Evolutionary conservation across 2,113 vertebrate genomes (phyloP), one percentile per base, ranked within the genome.

Genomic region (Podarcis raffonei): DNA sequence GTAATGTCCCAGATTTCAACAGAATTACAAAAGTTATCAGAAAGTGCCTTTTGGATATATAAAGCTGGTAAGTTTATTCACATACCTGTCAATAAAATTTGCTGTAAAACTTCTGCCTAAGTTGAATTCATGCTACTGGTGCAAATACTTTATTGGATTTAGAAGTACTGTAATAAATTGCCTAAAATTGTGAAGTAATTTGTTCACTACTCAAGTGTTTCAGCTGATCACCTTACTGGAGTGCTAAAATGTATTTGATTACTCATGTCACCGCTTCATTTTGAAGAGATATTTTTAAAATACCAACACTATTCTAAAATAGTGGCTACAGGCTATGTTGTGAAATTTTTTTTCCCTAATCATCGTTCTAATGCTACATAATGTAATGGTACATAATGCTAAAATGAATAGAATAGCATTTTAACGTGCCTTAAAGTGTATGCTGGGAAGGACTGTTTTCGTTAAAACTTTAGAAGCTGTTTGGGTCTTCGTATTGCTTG

Each of bases 1-100:
- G 89, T 42, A 66, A 2, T 86, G 90, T 32, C 90, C 79, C 35
- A 94, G 86, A 93, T 95, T 93, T 84, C 37, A 81, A 22, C 69
- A 59, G 53, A 37, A 37, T 42, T 13, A 42, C 32, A 82, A 27
- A 65, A 86, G 4, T 83, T 0, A 75, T 90, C 81, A 87, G n/a
- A 87, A 84, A 93, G 20, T 35, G 12, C 53, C 0, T 2, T 83
- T 91, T 86, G 89, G 22, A 86, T 86, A 59, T 37, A 22, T 91
- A 84, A 35, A 87, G 90, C 76, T 91, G 82, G 72, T 39, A 32
- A 83, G 74, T 42, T 88, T 87, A 57, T 8, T 1, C 79, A 90
- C 65, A 48, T 35, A 5, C 89, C 91, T 94, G 90, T 86, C 11
- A 30, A 87, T 88, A 62, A 12, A 90, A 79, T 68, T 79, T 83